Percentiles rank a stretch among this genome's conserved stretches.
Evolutionary conservation across 2,113 vertebrate genomes (phyloP).

Genomic region (Ammodramus savannarum): DNA sequence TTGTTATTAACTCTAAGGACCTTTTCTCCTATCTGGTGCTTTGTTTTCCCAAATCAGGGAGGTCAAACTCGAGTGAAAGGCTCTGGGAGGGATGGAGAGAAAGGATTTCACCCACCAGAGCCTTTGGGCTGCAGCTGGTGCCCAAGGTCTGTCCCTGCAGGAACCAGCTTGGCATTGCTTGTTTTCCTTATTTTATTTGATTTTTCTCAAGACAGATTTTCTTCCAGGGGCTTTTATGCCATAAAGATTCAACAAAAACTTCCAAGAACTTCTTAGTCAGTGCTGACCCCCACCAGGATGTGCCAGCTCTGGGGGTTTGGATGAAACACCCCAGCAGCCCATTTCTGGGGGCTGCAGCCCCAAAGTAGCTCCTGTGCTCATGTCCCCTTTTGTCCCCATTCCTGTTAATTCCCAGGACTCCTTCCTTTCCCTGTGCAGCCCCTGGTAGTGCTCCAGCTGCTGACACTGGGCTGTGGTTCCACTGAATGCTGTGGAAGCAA

Average conservation of each 20-base stretch:
- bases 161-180: neutral
- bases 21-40: neutral
- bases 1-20: neutral
- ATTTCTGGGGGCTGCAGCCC: neutral
- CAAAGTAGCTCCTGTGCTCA: rapidly evolving
- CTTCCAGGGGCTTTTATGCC: neutral
- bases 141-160: rapidly evolving
- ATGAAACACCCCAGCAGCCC: neutral
- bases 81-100: neutral
- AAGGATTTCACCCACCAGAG: neutral
- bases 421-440: neutral
- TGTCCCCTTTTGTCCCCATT: neutral
- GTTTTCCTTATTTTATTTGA: neutral
- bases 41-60: neutral
- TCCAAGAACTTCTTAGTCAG: neutral
- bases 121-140: neutral
- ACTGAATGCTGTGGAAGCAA: neutral
- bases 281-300: neutral
- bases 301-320: rapidly evolving
- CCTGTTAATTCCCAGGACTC: neutral
- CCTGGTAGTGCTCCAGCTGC: neutral
- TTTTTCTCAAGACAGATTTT: neutral
- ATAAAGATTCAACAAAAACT: neutral
- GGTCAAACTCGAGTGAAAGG: neutral
- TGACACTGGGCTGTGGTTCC: neutral